Base-by-base conservation (phyloP, 2,888 invertebrate species). In the Bugula neritina region DNA sequence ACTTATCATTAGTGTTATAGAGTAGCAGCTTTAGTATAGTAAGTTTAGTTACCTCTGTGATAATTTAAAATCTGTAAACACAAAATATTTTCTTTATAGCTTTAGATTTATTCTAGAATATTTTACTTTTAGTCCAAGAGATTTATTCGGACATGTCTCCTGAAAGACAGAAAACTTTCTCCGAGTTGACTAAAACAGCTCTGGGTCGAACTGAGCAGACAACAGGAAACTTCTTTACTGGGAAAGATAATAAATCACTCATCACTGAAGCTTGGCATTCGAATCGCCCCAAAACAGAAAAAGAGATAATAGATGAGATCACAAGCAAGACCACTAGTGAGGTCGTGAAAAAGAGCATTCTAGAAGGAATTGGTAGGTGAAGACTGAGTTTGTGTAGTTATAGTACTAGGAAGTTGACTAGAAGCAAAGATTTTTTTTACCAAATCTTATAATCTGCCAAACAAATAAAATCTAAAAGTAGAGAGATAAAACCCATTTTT, bases 301-400 rank as follows among this genome's bases (percentile, higher is more conserved):
- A 63, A 31, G 63, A 63, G 31, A 31, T 63, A 2, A 34, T 63
- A 17, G 63, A 63, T 31, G 63, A 63, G 63, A 63, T 63, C 17
- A 63, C 63, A 34, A 63, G 63, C 34, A 63, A 31, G 31, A 63
- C 63, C n/a, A 63, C 63, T 2, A 63, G 63, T 63, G 63, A 63
- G 31, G 63, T 63, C 10, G 63, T 63, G 63, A 63, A 63, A 31
- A 63, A 27, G n/a, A 63, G 63, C 63, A 63, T 63, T 5, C 63
- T 25, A 34, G 63, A 63, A 10, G 63, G 63, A 13, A 27, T 63
- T 31, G 57, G 57, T 57, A n/a, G n/a, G 57, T 25, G n/a, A 23
- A 13, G 10, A 52, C 52, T 52, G 52, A 17, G 21, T 52, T 52
- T 17, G 52, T 21, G n/a, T n/a, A n/a, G n/a, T n/a, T n/a, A n/a